These are phyloP conservation scores for Enteromius radiatus DNA, from an alignment of 2,797 vertebrate species.

Conservation along the genomic window DNA sequence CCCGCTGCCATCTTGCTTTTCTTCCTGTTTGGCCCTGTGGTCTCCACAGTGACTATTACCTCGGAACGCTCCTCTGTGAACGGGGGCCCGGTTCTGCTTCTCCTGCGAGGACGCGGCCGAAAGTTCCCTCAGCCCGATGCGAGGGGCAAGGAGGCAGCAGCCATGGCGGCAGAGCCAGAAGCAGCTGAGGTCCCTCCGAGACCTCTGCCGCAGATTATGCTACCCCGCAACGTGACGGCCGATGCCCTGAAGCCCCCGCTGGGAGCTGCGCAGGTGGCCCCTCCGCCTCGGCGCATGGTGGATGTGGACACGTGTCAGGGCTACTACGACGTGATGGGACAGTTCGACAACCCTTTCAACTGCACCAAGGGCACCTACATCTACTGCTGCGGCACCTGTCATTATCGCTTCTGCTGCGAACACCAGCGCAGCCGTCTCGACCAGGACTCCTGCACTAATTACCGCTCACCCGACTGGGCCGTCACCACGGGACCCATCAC, in stretches of 20 bases:
- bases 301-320: constrained; percentile 87
- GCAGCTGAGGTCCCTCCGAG: constrained; percentile 73
- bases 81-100: constrained; percentile 57
- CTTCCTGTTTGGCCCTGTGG: constrained; percentile 67
- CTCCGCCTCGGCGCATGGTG: constrained; percentile 75
- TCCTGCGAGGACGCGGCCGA: constrained; percentile 60
- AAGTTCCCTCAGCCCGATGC: constrained; percentile 52
- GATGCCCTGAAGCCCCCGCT: constrained; percentile 78
- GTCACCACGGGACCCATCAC: constrained; percentile 77
- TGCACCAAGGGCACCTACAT: constrained; percentile 89
- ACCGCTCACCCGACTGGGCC: constrained; percentile 84
- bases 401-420: constrained; percentile 94
- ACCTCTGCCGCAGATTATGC: constrained; percentile 84
- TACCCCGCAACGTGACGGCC: constrained; percentile 77
- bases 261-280: constrained; percentile 75
- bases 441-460: constrained; percentile 88
- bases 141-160: constrained; percentile 57
- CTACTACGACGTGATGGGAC: constrained; percentile 93
- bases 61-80: constrained; percentile 57
- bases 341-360: constrained; percentile 90
- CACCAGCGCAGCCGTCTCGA: constrained; percentile 86
- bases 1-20: constrained; percentile 58
- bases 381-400: constrained; percentile 93
- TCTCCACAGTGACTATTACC: constrained; percentile 69
- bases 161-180: constrained; percentile 65